A percentile compares a stretch with the other conserved stretches of the same genome.
These are phyloP conservation scores for Xiphophorus hellerii DNA, from an alignment of 2,113 vertebrate species.

Conservation along the genomic window DNA sequence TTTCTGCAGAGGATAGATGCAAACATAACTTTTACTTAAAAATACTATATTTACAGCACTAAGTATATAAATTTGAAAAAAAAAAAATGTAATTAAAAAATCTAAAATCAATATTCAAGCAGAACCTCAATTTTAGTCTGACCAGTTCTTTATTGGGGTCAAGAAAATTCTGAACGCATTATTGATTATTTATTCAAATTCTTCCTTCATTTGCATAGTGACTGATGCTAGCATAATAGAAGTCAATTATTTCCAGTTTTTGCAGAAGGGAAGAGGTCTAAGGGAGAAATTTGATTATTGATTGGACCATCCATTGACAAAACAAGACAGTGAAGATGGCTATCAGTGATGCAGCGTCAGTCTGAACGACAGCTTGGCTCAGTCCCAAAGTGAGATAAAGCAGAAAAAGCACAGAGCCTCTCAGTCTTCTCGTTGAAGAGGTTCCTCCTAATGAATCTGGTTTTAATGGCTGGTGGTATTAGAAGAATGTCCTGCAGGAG, in stretches of 20 bases:
- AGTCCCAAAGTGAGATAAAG: neutral
- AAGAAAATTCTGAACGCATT: conserved; percentile 1
- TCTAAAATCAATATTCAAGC: neutral
- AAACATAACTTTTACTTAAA: neutral
- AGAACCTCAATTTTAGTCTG: neutral
- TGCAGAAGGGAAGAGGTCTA: neutral
- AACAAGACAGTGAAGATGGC: neutral
- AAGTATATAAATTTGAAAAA: no score
- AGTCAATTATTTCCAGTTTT: neutral
- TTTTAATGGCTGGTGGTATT: conserved; percentile 47
- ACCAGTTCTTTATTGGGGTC: conserved; percentile 31
- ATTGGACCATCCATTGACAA: conserved; percentile 5
- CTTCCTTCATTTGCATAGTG: neutral
- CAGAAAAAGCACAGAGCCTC: neutral
- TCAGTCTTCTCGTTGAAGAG: neutral
- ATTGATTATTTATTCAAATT: conserved; percentile 11
- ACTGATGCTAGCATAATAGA: conserved; percentile 7
- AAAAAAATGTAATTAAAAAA: no score
- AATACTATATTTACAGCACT: neutral
- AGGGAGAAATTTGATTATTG: conserved; percentile 1
- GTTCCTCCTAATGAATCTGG: conserved; percentile 8
- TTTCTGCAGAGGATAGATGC: neutral
- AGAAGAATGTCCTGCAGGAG: conserved; percentile 76
- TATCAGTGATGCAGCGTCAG: neutral
- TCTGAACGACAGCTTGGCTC: neutral